A percentile compares a stretch with the other conserved stretches of the same genome.
Evolutionary conservation across 1,140 invertebrate genomes (phyloP).

Genomic region (Leptinotarsa lineolata): DNA sequence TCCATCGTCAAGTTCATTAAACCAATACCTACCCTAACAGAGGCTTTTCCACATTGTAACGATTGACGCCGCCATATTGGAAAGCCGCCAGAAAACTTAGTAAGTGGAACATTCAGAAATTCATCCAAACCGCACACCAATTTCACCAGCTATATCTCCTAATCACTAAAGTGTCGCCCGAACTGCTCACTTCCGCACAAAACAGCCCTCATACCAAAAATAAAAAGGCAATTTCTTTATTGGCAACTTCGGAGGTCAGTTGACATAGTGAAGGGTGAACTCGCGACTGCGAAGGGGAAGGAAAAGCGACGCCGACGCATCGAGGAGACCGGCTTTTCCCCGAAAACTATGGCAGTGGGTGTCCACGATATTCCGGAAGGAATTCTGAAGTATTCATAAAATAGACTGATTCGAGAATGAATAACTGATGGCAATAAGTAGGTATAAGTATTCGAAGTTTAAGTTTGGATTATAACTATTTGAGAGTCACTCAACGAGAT

Average conservation of each 20-base stretch:
- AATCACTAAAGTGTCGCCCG: neutral
- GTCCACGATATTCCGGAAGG: neutral
- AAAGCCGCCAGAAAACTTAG: slow-evolving; percentile 1
- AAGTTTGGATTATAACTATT: too few relatives aligned
- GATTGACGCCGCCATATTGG: slow-evolving; percentile 15
- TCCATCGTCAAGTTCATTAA: neutral
- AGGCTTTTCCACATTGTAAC: neutral
- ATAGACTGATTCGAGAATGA: too few relatives aligned
- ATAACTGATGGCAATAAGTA: too few relatives aligned
- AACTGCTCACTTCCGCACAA: neutral
- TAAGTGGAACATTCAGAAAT: neutral
- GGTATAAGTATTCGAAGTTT: too few relatives aligned
- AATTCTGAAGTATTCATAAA: neutral
- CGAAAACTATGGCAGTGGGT: slow-evolving; percentile 19
- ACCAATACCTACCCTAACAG: slow-evolving; percentile 20
- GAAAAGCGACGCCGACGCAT: slow-evolving; percentile 23
- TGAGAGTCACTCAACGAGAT: too few relatives aligned
- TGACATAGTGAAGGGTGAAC: slow-evolving; percentile 23
- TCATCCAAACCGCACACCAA: neutral
- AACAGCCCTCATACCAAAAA: neutral
- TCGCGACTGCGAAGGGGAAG: neutral
- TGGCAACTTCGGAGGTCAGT: slow-evolving; percentile 12
- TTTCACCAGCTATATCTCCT: neutral
- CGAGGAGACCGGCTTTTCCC: neutral
- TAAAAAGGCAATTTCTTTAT: neutral